Base-by-base conservation (phyloP, 1,140 invertebrate genomes). In the Phortica variegata region DNA sequence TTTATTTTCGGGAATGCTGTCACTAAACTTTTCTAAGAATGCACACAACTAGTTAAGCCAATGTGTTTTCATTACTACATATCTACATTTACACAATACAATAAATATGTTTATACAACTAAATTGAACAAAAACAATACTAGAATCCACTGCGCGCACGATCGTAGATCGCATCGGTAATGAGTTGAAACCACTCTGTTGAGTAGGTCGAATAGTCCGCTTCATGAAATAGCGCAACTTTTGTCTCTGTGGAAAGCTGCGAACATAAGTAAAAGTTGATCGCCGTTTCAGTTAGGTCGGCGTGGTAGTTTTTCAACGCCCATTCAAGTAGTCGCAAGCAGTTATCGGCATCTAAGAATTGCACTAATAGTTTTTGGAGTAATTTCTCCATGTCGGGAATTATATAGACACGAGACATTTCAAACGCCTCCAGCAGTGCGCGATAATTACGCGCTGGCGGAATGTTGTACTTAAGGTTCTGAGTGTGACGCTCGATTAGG, bases 341-440 rank as follows among this genome's bases (percentile, higher is more conserved):
- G 51, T 60, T 76, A 6, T 52, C 56, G 2, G 58, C 51, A 42
- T 75, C 66, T 12, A 76, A 37, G 13, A 62, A 52, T 15, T 53
- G 42, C n/a, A 76, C 57, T 2, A 76, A 49, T 0, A 69, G 29
- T 17, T 72, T 45, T 13, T 69, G 55, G 20, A 76, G 44, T 5
- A 60, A 29, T 19, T 33, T 13, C 50, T 76, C 73, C 61, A 76
- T 46, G 1, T 65, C 58, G n/a, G 57, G 58, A 39, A 76, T 66
- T 8, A 76, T 75, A 42, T 76, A 76, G 17, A 75, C 60, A 3
- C 72, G 61, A 0, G 69, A 63, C 58, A 76, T 69, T 31, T 76
- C 73, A 33, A 65, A 76, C 12, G 73, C 71, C 39, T 76, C 69
- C 29, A 76, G 21, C n/a, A 75, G 21, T 5, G 73, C 65, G 1